Base-by-base conservation (phyloP, 1,140 invertebrate genomes). In the Diploscapter pachys region DNA sequence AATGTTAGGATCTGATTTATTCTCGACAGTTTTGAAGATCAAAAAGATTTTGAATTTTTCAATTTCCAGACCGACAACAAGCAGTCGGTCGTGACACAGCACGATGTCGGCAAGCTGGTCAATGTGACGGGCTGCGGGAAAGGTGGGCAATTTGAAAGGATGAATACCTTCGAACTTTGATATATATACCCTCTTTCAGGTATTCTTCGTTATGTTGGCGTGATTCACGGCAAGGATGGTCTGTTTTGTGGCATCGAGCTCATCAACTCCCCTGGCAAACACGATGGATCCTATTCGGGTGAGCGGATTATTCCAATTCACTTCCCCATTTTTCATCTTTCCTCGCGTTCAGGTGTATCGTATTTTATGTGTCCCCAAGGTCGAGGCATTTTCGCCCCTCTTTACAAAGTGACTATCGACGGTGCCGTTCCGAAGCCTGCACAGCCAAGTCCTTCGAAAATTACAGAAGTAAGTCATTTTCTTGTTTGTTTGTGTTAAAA, bases 181-280 rank as follows among this genome's bases (percentile, higher is more conserved):
- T 50, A 9, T 6, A 9, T 6, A 68, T 52, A 31, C 31, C 31
- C 31, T 31, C 31, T 1, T 68, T 53, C 9, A 68, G 80, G 81
- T 53, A 70, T 78, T 64, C 72, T 82, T 2, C 59, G 76, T 55
- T 82, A 83, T 72, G 75, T 82, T 51, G 81, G 81, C 13, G 56
- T 65, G 57, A 79, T 82, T 61, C 73, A 73, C n/a, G 80, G 78
- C 3, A 83, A 81, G 54, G 75, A 81, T 54, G 81, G 81, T 62
- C 31, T 82, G 4, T 82, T 81, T 67, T 82, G 81, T 72, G 81
- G 81, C 54, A 76, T 82, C 61, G 81, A 82, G 67, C 62, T 82
- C 56, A 78, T 81, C 55, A 61, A 79, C 50, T 75, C 79, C 13
- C 71, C 76, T 54, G 81, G 81, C 49, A 82, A 81, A 75, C 81